Evolutionary conservation across 2,888 invertebrate genomes (phyloP), one percentile per base, ranked within the genome.

Genomic region (Patella ulyssiponensis): DNA sequence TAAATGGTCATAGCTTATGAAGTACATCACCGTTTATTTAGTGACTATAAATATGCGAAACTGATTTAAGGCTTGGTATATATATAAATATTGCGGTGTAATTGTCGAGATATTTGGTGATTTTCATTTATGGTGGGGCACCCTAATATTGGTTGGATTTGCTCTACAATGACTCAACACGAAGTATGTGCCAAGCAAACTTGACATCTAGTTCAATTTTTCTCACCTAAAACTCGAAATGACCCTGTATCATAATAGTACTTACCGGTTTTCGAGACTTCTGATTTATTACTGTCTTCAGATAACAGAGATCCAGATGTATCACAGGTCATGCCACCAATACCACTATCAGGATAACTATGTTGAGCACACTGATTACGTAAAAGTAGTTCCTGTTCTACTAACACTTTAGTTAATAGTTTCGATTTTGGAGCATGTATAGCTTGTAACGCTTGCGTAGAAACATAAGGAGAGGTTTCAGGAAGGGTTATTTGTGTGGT

Each of bases 341-440:
- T 87, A 5, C 90, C 90, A 79, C 89, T 89, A 83, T 90, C 90
- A 0, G 90, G 89, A 80, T 90, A 89, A 76, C 86, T 88, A 74
- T 88, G 86, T 73, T 77, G 74, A 15, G 83, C 86, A 81, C 87
- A 87, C 72, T 85, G 82, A 79, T 87, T 86, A 54, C 86, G 77
- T 20, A 86, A 81, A 44, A 80, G 77, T 53, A 89, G 81, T 75
- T 89, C 88, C 76, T 88, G 85, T 76, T 89, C 88, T 54, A 88
- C 77, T 17, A 81, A 82, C 53, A 84, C 77, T 69, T 79, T 84
- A 75, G 81, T 81, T 73, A 83, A 80, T 82, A 82, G 81, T 69
- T 79, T 73, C 5, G 83, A 82, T 74, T 80, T 79, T 15, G 80
- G 80, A n/a, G 78, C 69, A 27, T 83, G 81, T 33, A 77, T 74